Conservation (phyloP, 2,888 invertebrate genomes). For the Escarpia spicata region DNA sequence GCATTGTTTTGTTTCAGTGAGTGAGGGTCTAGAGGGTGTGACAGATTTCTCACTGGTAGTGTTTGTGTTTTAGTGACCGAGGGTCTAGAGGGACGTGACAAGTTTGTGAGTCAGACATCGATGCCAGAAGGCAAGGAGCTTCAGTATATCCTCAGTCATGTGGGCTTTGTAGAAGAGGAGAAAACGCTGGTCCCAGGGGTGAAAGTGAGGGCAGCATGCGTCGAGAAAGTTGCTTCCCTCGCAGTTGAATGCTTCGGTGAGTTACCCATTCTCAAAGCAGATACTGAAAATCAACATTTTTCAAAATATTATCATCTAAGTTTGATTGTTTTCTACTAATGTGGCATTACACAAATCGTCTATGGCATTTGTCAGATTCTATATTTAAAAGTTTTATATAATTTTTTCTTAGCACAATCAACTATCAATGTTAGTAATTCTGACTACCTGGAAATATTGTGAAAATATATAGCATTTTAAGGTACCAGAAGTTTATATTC, state of each 20-base stretch:
- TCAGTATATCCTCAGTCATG: slow-evolving; percentile 26
- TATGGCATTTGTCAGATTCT: too few relatives aligned
- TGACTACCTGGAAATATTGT: too few relatives aligned
- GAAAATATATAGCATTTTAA: too few relatives aligned
- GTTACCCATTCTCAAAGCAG: slow-evolving; percentile 38
- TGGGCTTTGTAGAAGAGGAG: slow-evolving; percentile 56
- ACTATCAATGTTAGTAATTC: too few relatives aligned
- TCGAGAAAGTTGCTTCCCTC: slow-evolving; percentile 64
- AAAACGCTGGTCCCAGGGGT: slow-evolving; percentile 57
- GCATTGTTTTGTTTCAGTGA: not conserved
- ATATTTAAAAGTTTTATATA: too few relatives aligned
- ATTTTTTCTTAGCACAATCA: too few relatives aligned
- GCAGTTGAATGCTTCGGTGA: slow-evolving; percentile 66
- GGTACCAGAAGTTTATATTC: too few relatives aligned
- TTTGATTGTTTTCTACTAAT: too few relatives aligned
- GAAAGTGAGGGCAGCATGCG: slow-evolving; percentile 57
- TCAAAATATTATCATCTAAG: not conserved
- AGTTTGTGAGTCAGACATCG: slow-evolving; percentile 31
- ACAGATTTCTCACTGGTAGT: not conserved
- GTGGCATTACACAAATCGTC: too few relatives aligned
- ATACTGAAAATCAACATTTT: not conserved
- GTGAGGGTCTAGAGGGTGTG: not conserved
- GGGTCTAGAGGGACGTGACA: not conserved
- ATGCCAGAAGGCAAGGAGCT: slow-evolving; percentile 34
- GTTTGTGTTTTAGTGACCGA: not conserved